Conservation (phyloP, 2,113 vertebrate species). For the Bujurquina vittata region DNA sequence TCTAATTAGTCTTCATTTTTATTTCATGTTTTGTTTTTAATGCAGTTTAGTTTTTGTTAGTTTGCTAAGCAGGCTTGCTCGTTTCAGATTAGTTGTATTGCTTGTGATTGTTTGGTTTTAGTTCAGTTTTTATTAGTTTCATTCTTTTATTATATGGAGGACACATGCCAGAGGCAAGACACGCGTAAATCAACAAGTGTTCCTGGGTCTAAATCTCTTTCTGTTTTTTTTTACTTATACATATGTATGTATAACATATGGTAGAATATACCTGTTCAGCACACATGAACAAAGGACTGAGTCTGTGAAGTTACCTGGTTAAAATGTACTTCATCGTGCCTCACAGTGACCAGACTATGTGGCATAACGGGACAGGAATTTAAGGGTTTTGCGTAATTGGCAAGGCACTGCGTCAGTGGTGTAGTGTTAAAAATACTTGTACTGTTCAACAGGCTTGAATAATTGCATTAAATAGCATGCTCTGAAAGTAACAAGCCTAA, state of each 20-base stretch:
- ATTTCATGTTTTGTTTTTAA: too few species aligned
- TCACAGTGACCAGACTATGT: neutral
- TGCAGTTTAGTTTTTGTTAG: too few species aligned
- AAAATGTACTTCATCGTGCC: neutral
- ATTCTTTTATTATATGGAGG: too few species aligned
- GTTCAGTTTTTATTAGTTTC: too few species aligned
- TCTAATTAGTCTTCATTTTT: too few species aligned
- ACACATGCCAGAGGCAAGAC: neutral
- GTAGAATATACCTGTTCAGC: too few species aligned
- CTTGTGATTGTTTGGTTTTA: too few species aligned
- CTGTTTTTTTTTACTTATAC: neutral
- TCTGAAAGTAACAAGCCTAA: neutral
- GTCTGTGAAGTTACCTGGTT: neutral
- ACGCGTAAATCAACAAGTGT: too few species aligned
- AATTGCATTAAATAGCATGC: neutral
- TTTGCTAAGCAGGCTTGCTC: too few species aligned
- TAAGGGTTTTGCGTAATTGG: neutral
- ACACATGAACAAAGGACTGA: neutral
- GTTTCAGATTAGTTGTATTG: too few species aligned
- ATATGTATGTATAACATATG: too few species aligned
- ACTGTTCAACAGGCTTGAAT: neutral
- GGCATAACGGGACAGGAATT: neutral
- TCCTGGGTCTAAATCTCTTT: neutral
- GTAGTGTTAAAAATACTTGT: neutral
- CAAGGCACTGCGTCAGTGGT: neutral